Evolutionary conservation across 2,797 vertebrate species (phyloP), one percentile per base, ranked within the genome.

Genomic region (Trachurus trachurus): DNA sequence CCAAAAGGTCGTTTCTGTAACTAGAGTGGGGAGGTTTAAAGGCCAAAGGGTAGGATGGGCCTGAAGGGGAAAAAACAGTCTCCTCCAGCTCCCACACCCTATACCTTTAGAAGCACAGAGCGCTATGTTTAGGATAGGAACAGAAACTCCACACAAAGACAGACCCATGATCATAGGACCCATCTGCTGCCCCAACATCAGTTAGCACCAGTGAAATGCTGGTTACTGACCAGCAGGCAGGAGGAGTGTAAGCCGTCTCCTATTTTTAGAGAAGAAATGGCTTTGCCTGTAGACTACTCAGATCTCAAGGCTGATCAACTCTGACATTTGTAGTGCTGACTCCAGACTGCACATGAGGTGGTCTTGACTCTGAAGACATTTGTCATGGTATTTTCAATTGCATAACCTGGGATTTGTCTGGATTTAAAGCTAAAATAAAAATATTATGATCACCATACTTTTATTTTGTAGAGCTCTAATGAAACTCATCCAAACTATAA

Each of bases 1-100:
- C 54, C 65, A 61, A 95, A 96, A 97, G 95, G 96, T 95, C 93
- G 85, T 39, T 77, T 69, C 81, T 96, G 96, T 96, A 97, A 97
- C 88, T 84, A 82, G 93, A 97, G 92, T 88, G 91, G 88, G 66
- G 71, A 50, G 44, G 86, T 72, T 83, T 88, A 96, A 97, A 97
- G 96, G 96, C 95, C 95, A 96, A 86, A 92, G 87, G 85, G 74
- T 76, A 75, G 58, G 60, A 78, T 67, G 52, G 62, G 70, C 86
- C 92, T 79, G 82, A 76, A 93, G 91, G 88, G 87, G 86, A 89
- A 92, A 70, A 71, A 78, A 61, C 50, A 56, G 71, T 59, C 57
- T 29, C 67, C 49, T 64, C 54, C 40, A 37, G n/a, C 74, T 65
- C 29, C 34, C 62, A 56, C 62, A 74, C 21, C 19, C 52, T 47